phyloP scores from a whole-genome alignment of 2,888 invertebrate species.

The Dolichomitus sp. region DNA sequence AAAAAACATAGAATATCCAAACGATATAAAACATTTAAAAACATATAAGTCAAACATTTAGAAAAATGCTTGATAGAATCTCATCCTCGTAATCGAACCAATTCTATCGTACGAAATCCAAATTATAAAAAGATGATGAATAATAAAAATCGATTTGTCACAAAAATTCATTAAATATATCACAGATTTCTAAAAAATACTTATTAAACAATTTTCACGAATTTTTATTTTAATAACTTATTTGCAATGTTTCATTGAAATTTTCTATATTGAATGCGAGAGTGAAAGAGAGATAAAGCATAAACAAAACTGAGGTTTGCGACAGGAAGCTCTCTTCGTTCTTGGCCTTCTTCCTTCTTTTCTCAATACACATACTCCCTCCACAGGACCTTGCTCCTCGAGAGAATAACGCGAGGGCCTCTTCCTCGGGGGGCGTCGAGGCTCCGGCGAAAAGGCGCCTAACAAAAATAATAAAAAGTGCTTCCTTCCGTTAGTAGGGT shows the following conservation, averaged over 20 bases:
- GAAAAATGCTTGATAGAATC: no score
- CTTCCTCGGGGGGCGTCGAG: conserved; percentile 43
- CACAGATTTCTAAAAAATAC: no score
- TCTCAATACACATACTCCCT: conserved; percentile 41
- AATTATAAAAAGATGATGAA: no score
- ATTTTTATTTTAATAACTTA: no score
- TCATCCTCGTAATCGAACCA: no score
- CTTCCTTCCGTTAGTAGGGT: conserved; percentile 74
- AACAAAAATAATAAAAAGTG: conserved; percentile 75
- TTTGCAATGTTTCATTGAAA: background rate
- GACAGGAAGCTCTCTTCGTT: conserved; percentile 39
- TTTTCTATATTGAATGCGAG: background rate
- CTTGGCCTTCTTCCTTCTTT: conserved; percentile 38
- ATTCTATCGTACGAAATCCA: no score
- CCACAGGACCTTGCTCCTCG: background rate
- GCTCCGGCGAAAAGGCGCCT: conserved; percentile 71
- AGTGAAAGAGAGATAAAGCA: background rate
- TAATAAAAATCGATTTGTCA: no score
- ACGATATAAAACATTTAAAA: no score
- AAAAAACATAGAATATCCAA: no score
- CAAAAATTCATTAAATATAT: no score
- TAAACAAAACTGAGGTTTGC: conserved; percentile 5
- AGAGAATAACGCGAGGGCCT: conserved; percentile 35
- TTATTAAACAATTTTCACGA: no score
- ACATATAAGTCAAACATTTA: no score